These are phyloP conservation scores for Lanistes nyassanus DNA, from an alignment of 1,140 invertebrate genomes.

Conservation along the genomic window DNA sequence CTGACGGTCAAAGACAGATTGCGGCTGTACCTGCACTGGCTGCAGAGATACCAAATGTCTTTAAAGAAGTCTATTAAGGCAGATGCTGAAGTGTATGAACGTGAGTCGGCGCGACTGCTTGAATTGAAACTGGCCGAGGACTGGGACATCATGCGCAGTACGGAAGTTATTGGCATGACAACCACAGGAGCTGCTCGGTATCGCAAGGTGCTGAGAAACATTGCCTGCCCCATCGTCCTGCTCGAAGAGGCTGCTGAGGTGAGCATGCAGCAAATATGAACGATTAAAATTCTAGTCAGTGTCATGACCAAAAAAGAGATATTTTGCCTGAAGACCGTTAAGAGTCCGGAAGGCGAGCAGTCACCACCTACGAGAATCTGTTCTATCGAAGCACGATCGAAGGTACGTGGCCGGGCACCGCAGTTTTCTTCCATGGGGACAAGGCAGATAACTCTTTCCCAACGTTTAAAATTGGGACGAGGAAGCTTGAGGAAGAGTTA, in stretches of 20 bases:
- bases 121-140: conserved; percentile 22
- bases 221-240: conserved; percentile 51
- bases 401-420: too few relatives aligned
- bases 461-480: too few relatives aligned
- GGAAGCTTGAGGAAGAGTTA: too few relatives aligned
- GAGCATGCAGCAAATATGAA: background rate
- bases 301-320: conserved; percentile 62
- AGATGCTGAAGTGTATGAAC: conserved; percentile 12
- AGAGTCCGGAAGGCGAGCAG: too few relatives aligned
- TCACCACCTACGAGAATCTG: too few relatives aligned
- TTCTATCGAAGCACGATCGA: too few relatives aligned
- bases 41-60: background rate
- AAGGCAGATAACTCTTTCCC: too few relatives aligned
- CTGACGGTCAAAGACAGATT: conserved; percentile 7
- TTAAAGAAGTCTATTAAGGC: background rate
- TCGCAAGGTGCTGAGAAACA: conserved; percentile 32
- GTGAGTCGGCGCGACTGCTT: background rate
- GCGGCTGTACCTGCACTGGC: conserved; percentile 31
- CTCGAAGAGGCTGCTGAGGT: conserved; percentile 62
- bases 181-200: conserved; percentile 57
- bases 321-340: too few relatives aligned
- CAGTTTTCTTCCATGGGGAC: too few relatives aligned
- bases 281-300: conserved; percentile 61
- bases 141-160: conserved; percentile 20
- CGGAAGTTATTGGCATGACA: conserved; percentile 52